Conservation (phyloP, 1,140 invertebrate genomes). For the Aradophagus sp. region DNA sequence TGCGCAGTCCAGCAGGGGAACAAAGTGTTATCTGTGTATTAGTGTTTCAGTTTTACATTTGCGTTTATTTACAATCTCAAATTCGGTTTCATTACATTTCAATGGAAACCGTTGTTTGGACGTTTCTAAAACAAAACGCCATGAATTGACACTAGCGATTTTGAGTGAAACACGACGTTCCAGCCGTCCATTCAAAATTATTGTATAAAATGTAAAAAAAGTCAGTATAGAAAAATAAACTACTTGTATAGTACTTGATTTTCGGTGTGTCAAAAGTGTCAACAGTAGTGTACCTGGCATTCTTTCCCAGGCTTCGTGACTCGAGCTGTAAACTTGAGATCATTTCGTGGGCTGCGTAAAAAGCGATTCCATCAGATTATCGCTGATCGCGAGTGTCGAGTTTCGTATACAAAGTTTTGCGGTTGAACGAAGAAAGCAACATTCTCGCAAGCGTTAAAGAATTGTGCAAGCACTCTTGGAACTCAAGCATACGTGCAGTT, state of each 20-base stretch:
- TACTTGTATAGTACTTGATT: slow-evolving; percentile 6
- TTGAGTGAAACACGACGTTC: too few relatives aligned
- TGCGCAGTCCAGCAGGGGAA: too few relatives aligned
- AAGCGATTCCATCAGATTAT: slow-evolving; percentile 44
- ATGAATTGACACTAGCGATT: too few relatives aligned
- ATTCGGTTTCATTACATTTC: too few relatives aligned
- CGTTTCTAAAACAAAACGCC: too few relatives aligned
- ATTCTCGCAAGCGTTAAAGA: slow-evolving; percentile 24
- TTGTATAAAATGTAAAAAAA: too few relatives aligned
- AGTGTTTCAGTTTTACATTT: too few relatives aligned
- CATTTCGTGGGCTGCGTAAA: slow-evolving; percentile 66
- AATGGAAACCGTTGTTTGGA: too few relatives aligned
- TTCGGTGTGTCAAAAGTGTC: neutral
- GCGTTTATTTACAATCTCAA: too few relatives aligned
- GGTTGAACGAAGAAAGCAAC: slow-evolving; percentile 18
- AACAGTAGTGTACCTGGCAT: slow-evolving; percentile 30
- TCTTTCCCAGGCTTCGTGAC: slow-evolving; percentile 53
- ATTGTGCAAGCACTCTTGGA: slow-evolving; percentile 24
- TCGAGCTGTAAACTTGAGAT: slow-evolving; percentile 65
- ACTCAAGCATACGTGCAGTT: slow-evolving; percentile 21
- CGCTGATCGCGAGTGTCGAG: slow-evolving; percentile 3
- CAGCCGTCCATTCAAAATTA: too few relatives aligned
- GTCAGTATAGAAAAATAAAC: too few relatives aligned
- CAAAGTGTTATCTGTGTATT: too few relatives aligned
- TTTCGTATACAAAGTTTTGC: slow-evolving; percentile 16